Evolutionary conservation across 2,113 vertebrate genomes (phyloP), one percentile per base, ranked within the genome.

Genomic region (Syrrhaptes paradoxus): DNA sequence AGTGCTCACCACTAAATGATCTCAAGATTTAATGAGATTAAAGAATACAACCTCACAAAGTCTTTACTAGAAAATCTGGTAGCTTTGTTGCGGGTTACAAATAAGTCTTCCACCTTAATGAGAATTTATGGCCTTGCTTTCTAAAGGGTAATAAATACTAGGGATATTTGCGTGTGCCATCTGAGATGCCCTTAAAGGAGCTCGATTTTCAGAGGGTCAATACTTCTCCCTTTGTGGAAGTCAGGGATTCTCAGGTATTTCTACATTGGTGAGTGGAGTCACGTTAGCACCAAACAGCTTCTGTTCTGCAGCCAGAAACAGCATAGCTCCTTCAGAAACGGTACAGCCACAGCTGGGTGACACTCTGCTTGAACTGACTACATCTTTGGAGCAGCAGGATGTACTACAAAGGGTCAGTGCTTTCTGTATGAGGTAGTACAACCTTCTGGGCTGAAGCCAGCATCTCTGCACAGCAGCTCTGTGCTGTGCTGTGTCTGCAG

Each of bases 141-240:
- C 90, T 78, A 59, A 52, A 52, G 32, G 65, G 86, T 67, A 92
- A 90, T 90, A 96, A 95, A 92, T 34, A 48, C 14, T 22, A 71
- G 18, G 16, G 55, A 59, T 97, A 95, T 89, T 92, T 85, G 89
- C 96, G 86, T 65, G 84, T 0, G 4, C 11, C 4, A 2, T 19
- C 83, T 74, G 76, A 91, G 76, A 63, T 49, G 57, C 26, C 65
- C 51, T 90, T 86, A 80, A 51, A 67, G 48, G 25, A 72, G n/a
- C 13, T 61, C 61, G 65, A 55, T 84, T 94, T 96, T 83, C 80
- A 92, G 41, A 31, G 17, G 32, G 16, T 59, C 34, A 59, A 4
- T 84, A 59, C 26, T 62, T 80, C 55, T 61, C 28, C 28, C 26
- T 59, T 77, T 74, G 73, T 74, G 72, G 28, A 92, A 86, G 57